Evolutionary conservation across 1,140 invertebrate genomes (phyloP), one percentile per base, ranked within the genome.

Genomic region (Delia radicum): DNA sequence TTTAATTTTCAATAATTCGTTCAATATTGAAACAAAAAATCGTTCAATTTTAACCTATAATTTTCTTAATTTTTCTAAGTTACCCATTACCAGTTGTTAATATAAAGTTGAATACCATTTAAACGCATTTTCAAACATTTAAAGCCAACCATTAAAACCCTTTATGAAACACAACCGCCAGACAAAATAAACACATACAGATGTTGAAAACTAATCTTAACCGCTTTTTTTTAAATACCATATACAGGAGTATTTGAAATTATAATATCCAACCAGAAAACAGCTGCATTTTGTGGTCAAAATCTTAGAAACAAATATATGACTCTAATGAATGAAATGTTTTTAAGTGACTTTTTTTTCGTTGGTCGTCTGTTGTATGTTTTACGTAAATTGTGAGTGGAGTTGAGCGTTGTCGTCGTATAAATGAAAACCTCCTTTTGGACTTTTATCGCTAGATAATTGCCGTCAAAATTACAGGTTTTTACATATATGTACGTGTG

Each of bases 391-490:
- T 7, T 13, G 33, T 37, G 8, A 1, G 8, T 21, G 18, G 3
- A 8, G n/a, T 24, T 8, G 48, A 21, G 18, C 10, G 18, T 24
- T 55, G 48, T 55, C 1, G 48, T 24, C 24, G 48, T n/a, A 73
- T 73, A 74, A 61, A 61, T 74, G 72, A n/a, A 48, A 48, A 61
- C 55, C 72, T 61, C 72, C 46, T 61, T 74, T 74, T 74, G 28
- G 72, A 74, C 72, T 74, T 74, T 74, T 74, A 74, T 74, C 72
- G 72, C 72, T 61, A 74, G 72, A 74, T 74, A 74, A 74, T 74
- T 74, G 72, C 72, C 46, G 55, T 74, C 46, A 61, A 74, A 74
- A 74, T 74, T 74, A 74, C 46, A 74, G 72, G 65, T 33, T 69
- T 37, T 69, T 31, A 33, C 29, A 33, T 37, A n/a, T n/a, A n/a